Conservation (phyloP, 1,140 invertebrate genomes). For the Drosophila aff. region DNA sequence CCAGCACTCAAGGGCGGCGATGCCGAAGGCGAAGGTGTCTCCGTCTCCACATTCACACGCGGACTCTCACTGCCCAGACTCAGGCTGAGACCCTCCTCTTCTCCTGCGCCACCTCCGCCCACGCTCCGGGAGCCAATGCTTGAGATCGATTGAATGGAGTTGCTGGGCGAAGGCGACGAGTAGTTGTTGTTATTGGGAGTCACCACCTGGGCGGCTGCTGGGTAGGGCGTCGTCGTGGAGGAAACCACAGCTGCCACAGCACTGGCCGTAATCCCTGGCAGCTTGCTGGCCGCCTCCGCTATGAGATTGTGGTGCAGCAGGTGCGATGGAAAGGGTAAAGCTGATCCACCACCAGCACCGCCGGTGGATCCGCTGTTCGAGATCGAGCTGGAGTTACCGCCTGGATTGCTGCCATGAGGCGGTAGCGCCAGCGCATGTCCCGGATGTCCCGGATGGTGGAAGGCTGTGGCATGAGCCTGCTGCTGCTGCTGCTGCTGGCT, state of each 20-base stretch:
- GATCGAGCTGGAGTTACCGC: conserved; percentile 18
- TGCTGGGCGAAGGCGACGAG: conserved; percentile 80
- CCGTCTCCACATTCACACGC: conserved; percentile 74
- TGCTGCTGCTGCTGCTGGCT: conserved; percentile 37
- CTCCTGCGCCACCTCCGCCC: conserved; percentile 25
- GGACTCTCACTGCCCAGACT: conserved; percentile 76
- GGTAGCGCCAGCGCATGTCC: conserved; percentile 47
- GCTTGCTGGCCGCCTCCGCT: conserved; percentile 78
- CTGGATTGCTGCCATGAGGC: conserved; percentile 66
- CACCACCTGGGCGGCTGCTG: conserved; percentile 15
- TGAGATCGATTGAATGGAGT: conserved; percentile 82
- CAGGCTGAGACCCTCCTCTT: conserved; percentile 39
- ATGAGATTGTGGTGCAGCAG: conserved; percentile 85
- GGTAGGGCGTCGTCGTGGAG: conserved; percentile 54
- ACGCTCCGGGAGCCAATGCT: conserved; percentile 76
- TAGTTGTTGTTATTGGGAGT: conserved; percentile 43
- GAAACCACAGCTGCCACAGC: conserved; percentile 71
- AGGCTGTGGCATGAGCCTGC: conserved; percentile 54
- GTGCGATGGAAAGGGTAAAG: conserved; percentile 88
- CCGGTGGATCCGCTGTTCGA: conserved; percentile 24
- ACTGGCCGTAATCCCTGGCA: conserved; percentile 71
- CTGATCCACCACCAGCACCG: neutral
- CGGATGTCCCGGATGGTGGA: conserved; percentile 62
- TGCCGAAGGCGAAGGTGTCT: conserved; percentile 75
- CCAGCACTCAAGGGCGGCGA: conserved; percentile 76